Evolutionary conservation across 2,113 vertebrate species (phyloP), one percentile per base, ranked within the genome.

Genomic region (Lethenteron reissneri): DNA sequence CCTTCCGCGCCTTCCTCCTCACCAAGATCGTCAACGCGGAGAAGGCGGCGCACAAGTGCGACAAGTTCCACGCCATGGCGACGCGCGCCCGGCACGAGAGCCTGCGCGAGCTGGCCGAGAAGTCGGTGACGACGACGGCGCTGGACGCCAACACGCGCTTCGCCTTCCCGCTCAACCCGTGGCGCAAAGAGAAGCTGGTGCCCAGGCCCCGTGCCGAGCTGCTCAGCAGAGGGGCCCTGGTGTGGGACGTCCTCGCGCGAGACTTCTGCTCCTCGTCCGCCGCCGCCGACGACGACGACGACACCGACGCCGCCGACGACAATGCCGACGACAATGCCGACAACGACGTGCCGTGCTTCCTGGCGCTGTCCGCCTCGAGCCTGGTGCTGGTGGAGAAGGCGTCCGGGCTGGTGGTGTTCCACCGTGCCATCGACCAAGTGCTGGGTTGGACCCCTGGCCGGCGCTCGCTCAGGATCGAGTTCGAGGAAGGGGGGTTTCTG

Each of bases 41-140:
- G 79, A 89, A 85, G 0, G 87, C 92, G 0, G 89, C 91, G 0
- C 89, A 95, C 82, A 95, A 95, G 72, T 94, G 90, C 0, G 86
- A 87, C 74, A 95, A 95, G 70, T 94, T 97, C 78, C 89, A 85
- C 77, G 80, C 91, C 72, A 97, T 97, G 92, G 92, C 92, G 8
- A 89, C 91, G 0, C 79, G 92, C 1, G 95, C 91, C 0, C 82
- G 92, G 0, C 90, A 87, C 75, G 91, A 94, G 15, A 95, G 95
- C 76, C 81, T 97, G 13, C 84, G 84, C 1, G 91, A 97, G 70
- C 71, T 95, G 76, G 92, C 88, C 0, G 88, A 92, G 25, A 91
- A 95, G 76, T 91, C 81, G 15, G 76, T 87, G 76, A 87, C 85
- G 81, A 82, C 75, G 81, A 91, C 90, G 0, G 85, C 87, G 0